These are phyloP conservation scores for Trichonephila clavipes DNA, from an alignment of 1,140 invertebrate genomes.

Conservation along the genomic window DNA sequence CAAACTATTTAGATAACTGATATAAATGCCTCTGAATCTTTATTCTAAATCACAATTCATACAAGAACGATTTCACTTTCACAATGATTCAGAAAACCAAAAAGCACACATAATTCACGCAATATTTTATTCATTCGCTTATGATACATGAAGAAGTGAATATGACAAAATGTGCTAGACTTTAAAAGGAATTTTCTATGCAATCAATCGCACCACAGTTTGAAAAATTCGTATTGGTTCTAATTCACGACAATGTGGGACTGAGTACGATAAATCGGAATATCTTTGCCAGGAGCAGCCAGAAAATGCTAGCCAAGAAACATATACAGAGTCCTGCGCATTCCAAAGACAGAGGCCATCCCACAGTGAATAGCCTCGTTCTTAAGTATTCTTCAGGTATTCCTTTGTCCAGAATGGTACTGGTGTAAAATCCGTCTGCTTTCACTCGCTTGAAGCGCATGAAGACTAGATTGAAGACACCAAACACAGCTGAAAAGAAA, in stretches of 20 bases:
- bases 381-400: slow-evolving; percentile 81
- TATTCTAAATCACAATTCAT: no score
- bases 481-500: slow-evolving; percentile 87
- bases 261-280: slow-evolving; percentile 86
- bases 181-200: no score
- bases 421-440: slow-evolving; percentile 81
- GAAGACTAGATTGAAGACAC: slow-evolving; percentile 92
- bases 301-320: slow-evolving; percentile 88
- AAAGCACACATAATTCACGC: no score
- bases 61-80: no score
- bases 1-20: no score
- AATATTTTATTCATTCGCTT: no score
- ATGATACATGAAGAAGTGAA: no score
- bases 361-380: slow-evolving; percentile 88
- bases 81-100: no score
- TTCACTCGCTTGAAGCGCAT: slow-evolving; percentile 92
- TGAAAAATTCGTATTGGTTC: no score
- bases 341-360: slow-evolving; percentile 91
- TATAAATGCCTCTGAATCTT: no score
- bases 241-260: neutral
- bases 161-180: no score
- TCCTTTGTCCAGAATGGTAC: slow-evolving; percentile 74
- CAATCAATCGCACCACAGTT: no score
- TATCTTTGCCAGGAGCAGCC: slow-evolving; percentile 93
- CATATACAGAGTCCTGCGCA: slow-evolving; percentile 90